Conservation (phyloP, 2,888 invertebrate genomes). For the Pycnomerus fuliginosus region DNA sequence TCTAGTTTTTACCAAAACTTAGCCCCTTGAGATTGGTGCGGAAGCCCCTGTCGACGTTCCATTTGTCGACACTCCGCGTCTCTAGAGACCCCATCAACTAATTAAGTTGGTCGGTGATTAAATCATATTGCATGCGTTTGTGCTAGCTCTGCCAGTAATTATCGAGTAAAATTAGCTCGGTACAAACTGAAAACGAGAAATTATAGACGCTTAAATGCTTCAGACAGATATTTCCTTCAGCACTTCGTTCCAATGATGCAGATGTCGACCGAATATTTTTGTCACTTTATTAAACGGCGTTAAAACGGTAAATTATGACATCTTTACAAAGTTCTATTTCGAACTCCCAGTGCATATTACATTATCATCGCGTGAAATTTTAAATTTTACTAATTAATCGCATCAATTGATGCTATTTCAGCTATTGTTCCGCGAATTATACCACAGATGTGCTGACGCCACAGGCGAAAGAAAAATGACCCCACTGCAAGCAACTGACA, state of each 20-base stretch:
- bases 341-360: too few relatives aligned
- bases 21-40: not conserved
- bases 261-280: conserved; percentile 17
- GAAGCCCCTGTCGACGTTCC: not conserved
- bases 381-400: too few relatives aligned
- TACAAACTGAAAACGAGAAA: conserved; percentile 8
- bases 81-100: too few relatives aligned
- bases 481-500: conserved; percentile 6
- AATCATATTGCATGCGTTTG: conserved; percentile 3
- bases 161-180: conserved; percentile 12
- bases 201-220: conserved; percentile 6
- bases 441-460: conserved; percentile 9
- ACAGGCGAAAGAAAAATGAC: conserved; percentile 13
- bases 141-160: conserved; percentile 6
- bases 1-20: not conserved
- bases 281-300: conserved; percentile 19
- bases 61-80: too few relatives aligned
- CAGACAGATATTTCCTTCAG: conserved; percentile 18
- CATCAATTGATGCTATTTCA: too few relatives aligned
- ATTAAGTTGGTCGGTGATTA: conserved; percentile 4
- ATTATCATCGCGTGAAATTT: too few relatives aligned
- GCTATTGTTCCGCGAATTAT: too few relatives aligned
- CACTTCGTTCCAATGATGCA: conserved; percentile 8
- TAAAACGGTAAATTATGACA: conserved; percentile 15
- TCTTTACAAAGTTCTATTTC: too few relatives aligned